Evolutionary conservation across 1,140 invertebrate species (phyloP).

Genomic region (Drosophila parabipectinata): DNA sequence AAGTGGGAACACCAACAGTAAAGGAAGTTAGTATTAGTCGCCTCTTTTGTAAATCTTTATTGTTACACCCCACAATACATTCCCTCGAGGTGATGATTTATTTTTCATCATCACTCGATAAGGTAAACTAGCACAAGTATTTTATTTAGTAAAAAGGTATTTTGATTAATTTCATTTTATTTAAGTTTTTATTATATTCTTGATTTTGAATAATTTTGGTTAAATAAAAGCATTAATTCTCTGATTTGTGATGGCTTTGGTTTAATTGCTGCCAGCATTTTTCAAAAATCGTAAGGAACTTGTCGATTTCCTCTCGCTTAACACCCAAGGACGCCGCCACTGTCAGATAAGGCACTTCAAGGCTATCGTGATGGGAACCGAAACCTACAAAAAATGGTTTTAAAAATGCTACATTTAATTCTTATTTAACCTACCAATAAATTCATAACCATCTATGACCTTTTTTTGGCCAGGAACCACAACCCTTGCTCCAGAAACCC

Average conservation of each 20-base stretch:
- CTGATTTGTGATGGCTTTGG: not conserved
- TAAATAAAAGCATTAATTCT: not conserved
- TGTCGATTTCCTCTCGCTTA: slow-evolving; percentile 69
- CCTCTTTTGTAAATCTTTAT: slow-evolving; percentile 1
- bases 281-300: slow-evolving; percentile 72
- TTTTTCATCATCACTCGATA: not conserved
- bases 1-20: not conserved
- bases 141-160: not conserved
- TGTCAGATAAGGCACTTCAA: slow-evolving; percentile 75
- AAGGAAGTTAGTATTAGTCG: not conserved
- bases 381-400: slow-evolving; percentile 58
- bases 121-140: not conserved
- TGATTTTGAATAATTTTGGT: not conserved
- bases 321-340: slow-evolving; percentile 78
- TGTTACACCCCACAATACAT: not conserved
- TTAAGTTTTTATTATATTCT: not conserved
- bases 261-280: slow-evolving; percentile 63
- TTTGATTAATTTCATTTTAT: too few species aligned
- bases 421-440: slow-evolving; percentile 52
- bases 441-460: slow-evolving; percentile 68
- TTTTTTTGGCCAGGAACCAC: slow-evolving; percentile 61
- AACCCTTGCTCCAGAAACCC: slow-evolving; percentile 81
- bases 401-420: not conserved
- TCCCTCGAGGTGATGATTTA: not conserved
- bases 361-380: slow-evolving; percentile 64